A percentile compares a stretch with the other conserved stretches of the same genome.
Evolutionary conservation across 1,140 invertebrate genomes (phyloP).

Genomic region (Temnothorax curvispinosus): DNA sequence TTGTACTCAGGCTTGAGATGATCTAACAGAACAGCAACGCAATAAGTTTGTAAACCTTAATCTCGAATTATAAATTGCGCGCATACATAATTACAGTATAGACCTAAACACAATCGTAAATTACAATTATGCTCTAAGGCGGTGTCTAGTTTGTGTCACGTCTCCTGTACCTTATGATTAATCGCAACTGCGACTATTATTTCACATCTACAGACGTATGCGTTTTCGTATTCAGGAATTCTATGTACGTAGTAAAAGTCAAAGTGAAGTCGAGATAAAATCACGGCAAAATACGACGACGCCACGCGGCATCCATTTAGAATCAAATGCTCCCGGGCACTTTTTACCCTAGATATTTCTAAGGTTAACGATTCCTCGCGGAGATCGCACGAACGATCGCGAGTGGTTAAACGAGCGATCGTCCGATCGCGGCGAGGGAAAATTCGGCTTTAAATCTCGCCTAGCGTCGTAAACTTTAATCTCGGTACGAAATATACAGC

Average conservation of each 20-base stretch:
- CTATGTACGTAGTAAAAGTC: neutral
- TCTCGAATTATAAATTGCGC: neutral
- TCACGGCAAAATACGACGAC: slow-evolving; percentile 13
- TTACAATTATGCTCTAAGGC: neutral
- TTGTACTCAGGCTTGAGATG: neutral
- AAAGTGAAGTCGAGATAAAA: slow-evolving; percentile 17
- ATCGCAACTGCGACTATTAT: neutral
- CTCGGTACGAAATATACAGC: slow-evolving; percentile 51
- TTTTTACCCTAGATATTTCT: slow-evolving; percentile 23
- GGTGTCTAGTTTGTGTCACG: neutral
- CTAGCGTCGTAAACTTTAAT: slow-evolving; percentile 61
- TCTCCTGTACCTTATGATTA: neutral
- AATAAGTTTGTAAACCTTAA: neutral
- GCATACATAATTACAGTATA: neutral
- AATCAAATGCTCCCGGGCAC: neutral
- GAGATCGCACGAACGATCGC: slow-evolving; percentile 7
- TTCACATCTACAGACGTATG: neutral
- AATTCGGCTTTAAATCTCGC: slow-evolving; percentile 71
- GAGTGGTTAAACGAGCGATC: slow-evolving; percentile 27
- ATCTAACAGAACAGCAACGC: neutral
- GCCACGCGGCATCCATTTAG: neutral
- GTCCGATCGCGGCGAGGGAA: slow-evolving; percentile 10
- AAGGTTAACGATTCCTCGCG: slow-evolving; percentile 49
- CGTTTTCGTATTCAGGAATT: neutral
- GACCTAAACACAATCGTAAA: neutral